A percentile compares a stretch with the other conserved stretches of the same genome.
phyloP scores from a whole-genome alignment of 2,888 invertebrate species.

The Tromatobia lineatoria region DNA sequence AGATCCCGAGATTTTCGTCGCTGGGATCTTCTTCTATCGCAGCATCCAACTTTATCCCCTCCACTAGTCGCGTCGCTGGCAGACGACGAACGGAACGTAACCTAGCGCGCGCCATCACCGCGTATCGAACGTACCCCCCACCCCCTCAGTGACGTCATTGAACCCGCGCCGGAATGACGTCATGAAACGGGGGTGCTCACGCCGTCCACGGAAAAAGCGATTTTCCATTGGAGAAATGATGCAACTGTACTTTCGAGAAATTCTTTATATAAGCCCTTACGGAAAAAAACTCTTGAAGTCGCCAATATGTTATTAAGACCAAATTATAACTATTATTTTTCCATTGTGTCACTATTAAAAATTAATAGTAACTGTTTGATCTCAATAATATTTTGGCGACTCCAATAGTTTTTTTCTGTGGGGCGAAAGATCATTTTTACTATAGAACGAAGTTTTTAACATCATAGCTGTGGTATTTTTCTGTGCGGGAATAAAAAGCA shows the following conservation, averaged over 20 bases:
- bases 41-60: conserved; percentile 3
- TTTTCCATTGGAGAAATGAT: background rate
- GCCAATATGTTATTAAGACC: too few relatives aligned
- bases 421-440: background rate
- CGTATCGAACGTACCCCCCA: conserved; percentile 79
- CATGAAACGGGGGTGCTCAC: conserved; percentile 69
- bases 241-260: background rate
- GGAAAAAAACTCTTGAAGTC: too few relatives aligned
- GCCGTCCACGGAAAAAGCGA: conserved; percentile 2
- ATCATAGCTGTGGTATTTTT: too few relatives aligned
- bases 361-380: too few relatives aligned
- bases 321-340: too few relatives aligned
- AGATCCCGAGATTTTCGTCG: conserved; percentile 9
- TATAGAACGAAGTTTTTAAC: background rate
- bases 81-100: conserved; percentile 55
- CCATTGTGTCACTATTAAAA: too few relatives aligned
- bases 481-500: too few relatives aligned
- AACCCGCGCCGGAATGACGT: conserved; percentile 76
- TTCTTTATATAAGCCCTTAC: background rate
- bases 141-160: conserved; percentile 32
- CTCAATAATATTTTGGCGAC: too few relatives aligned
- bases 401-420: too few relatives aligned
- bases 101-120: conserved; percentile 64
- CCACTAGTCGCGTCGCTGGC: conserved; percentile 30
- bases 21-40: conserved; percentile 1